Percentiles rank a stretch among this genome's conserved stretches.
Conservation (phyloP, 1,140 invertebrate species). For the Aphidius ervi region DNA sequence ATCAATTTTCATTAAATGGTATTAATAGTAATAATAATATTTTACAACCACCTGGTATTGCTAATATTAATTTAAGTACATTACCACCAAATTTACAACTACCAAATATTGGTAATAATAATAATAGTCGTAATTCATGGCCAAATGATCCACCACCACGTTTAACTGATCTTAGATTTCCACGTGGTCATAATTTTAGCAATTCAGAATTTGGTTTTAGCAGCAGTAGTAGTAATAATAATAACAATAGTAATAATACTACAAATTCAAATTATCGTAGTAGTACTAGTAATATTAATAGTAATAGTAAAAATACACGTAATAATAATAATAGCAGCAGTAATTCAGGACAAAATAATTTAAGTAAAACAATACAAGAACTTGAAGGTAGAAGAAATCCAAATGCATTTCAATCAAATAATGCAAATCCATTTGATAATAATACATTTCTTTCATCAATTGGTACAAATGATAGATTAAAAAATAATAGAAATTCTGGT, state of each 20-base stretch:
- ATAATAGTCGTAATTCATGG: conserved; percentile 33
- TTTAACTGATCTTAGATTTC: conserved; percentile 34
- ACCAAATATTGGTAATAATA: not conserved
- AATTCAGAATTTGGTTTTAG: conserved; percentile 17
- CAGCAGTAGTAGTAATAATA: conserved; percentile 11
- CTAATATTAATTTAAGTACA: conserved; percentile 25
- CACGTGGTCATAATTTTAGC: conserved; percentile 29
- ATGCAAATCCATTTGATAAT: not conserved
- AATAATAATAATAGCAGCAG: conserved; percentile 31
- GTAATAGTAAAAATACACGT: conserved; percentile 11
- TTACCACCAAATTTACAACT: conserved; percentile 20
- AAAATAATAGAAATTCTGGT: conserved; percentile 26
- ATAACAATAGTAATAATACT: conserved; percentile 18
- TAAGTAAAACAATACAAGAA: conserved; percentile 51
- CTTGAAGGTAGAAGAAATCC: conserved; percentile 59
- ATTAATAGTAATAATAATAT: conserved; percentile 38
- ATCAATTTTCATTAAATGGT: conserved; percentile 42
- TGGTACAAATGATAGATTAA: conserved; percentile 26
- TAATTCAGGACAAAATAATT: conserved; percentile 51
- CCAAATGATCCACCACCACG: conserved; percentile 26
- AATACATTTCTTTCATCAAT: conserved; percentile 10
- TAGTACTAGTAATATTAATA: not conserved
- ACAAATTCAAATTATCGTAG: conserved; percentile 25
- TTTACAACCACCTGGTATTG: conserved; percentile 32
- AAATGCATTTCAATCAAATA: conserved; percentile 54